Evolutionary conservation across 1,140 invertebrate genomes (phyloP), one percentile per base, ranked within the genome.

Genomic region (Archivesica marissinica): DNA sequence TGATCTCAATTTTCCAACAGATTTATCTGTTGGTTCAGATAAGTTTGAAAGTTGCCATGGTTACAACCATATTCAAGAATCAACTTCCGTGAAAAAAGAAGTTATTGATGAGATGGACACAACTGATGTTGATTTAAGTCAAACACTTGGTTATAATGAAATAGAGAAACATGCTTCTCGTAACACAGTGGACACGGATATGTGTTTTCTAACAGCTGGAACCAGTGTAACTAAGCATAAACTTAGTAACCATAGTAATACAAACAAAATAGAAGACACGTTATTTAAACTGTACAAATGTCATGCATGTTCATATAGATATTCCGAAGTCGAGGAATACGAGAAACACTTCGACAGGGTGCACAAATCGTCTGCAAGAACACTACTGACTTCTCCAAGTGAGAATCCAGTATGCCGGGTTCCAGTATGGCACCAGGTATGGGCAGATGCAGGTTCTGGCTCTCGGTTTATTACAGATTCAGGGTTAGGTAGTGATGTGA

Each of bases 281-380:
- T 38, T 39, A 33, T 28, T 38, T 23, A 70, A 41, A 81, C 25
- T 6, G 17, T 70, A 70, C 50, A 74, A 75, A 61, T 83, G 80
- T 28, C 47, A 74, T 64, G 80, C 68, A 17, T 83, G 90, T 80
- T 70, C 80, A 33, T 89, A 88, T 76, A 82, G 68, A 13, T 89
- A 85, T 56, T 64, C 76, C 38, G 83, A 87, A 23, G 82, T 89
- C 2, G 50, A 82, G 3, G 86, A 88, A 30, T 90, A 83, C 30
- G 70, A 74, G 38, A 59, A 28, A 61, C 80, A 83, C 50, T 75
- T 83, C 64, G 66, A 74, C 4, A 56, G 50, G 41, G 80, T 61
- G 15, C 80, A 83, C 50, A 83, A 83, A 75, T n/a, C 66, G 0
- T 41, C 59, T 17, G 33, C 25, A 15, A 39, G 56, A 41, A 41